Percentiles rank a stretch among this genome's conserved stretches.
Evolutionary conservation across 2,113 vertebrate genomes (phyloP).

Genomic region (Engystomops pustulosus): DNA sequence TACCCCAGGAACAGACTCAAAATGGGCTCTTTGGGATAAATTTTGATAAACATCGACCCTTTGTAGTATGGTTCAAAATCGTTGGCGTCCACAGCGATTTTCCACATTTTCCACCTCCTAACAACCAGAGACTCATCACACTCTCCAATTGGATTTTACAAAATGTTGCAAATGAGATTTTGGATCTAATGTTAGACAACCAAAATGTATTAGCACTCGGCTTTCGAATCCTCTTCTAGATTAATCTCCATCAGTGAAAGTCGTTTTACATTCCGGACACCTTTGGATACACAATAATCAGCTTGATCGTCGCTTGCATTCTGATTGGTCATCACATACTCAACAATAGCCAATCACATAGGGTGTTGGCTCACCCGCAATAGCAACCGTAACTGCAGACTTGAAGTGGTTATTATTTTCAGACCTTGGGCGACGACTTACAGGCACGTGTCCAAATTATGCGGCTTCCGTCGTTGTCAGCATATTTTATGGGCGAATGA

Average conservation of each 20-base stretch:
- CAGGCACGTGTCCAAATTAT: conserved; percentile 14
- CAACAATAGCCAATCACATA: conserved; percentile 4
- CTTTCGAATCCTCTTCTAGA: background rate
- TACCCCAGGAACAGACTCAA: too few species aligned
- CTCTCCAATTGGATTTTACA: too few species aligned
- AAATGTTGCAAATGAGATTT: too few species aligned
- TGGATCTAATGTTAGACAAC: too few species aligned
- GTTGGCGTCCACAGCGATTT: too few species aligned
- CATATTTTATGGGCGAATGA: conserved; percentile 31
- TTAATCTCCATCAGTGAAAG: background rate
- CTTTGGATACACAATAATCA: background rate
- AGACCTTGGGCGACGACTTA: conserved; percentile 3
- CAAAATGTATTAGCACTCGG: too few species aligned
- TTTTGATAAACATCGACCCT: too few species aligned
- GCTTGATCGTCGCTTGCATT: background rate
- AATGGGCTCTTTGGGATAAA: too few species aligned
- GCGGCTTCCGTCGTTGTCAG: conserved; percentile 18
- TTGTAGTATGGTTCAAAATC: too few species aligned
- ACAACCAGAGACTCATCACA: too few species aligned
- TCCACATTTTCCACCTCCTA: too few species aligned
- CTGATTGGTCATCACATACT: background rate
- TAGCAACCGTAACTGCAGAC: background rate
- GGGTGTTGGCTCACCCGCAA: background rate
- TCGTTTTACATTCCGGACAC: too few species aligned
- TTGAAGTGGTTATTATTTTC: conserved; percentile 5